Evolutionary conservation across 53 echinoderm and acorn worm species (phyloP), one percentile per base, ranked within the genome.

Genomic region (Astropecten irregularis): DNA sequence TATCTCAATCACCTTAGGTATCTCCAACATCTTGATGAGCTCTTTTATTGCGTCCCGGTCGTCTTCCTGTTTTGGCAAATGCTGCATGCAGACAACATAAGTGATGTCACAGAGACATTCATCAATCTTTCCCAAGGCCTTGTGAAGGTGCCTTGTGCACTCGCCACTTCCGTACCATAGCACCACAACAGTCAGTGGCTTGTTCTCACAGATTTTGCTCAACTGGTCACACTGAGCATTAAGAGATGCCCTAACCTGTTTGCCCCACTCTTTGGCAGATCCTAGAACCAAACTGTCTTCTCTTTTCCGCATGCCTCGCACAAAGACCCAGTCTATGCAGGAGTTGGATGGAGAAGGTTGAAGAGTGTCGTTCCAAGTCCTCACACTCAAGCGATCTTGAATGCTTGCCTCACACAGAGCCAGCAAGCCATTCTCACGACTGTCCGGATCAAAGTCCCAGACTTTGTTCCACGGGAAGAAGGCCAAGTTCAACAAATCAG

Each of bases 401-500:
- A 55, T 35, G n/a, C 18, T 33, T 15, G 33, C 68, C 21, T 81
- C 81, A 56, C 79, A 87, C 0, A 32, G 32, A 29, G 77, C 33
- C 25, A 87, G 31, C 8, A 82, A 49, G 35, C 88, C 88, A 69
- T 70, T 48, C 18, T 49, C 49, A 35, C 70, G 19, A 19, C 88
- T 82, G 3, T 82, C 66, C 9, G 53, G 47, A 63, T 88, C 88
- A 88, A 88, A 88, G 56, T 88, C 88, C 66, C 66, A 88, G 0
- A 88, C 71, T 40, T 62, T 67, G 14, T 56, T 3, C 88, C 88
- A 88, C 2, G 40, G 29, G 19, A 84, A 55, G 21, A 39, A 16
- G 13, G 31, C 84, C 40, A 84, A 25, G 26, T 49, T 7, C 3
- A 4, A 20, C 9, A 74, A 57, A 14, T 74, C 18, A 16, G 39